These are phyloP conservation scores for Phaonia tiefii DNA, from an alignment of 2,888 invertebrate species.

Conservation along the genomic window DNA sequence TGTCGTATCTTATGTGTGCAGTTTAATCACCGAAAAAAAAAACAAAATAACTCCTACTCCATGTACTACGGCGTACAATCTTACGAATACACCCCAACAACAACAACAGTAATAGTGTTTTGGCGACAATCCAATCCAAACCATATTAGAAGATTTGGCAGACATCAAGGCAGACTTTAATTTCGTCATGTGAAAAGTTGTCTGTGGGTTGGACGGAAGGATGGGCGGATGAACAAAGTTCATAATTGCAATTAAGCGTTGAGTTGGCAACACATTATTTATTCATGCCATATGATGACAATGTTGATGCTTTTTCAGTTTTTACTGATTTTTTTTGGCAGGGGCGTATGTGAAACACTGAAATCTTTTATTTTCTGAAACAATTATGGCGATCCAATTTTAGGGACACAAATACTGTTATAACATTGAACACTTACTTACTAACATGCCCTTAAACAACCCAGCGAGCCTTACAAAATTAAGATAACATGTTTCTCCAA, in stretches of 20 bases:
- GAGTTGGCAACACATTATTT: conserved; percentile 53
- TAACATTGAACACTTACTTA: no score
- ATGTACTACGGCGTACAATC: conserved; percentile 39
- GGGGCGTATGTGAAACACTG: conserved; percentile 5
- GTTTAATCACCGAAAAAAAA: conserved; percentile 10
- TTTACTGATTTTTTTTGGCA: conserved; percentile 21
- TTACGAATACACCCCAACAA: neutral
- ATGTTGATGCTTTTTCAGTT: no score
- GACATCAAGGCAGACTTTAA: conserved; percentile 58
- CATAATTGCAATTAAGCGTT: conserved; percentile 61
- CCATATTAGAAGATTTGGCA: conserved; percentile 63
- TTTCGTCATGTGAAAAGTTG: conserved; percentile 47
- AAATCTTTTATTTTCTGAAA: no score
- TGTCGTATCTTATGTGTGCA: neutral
- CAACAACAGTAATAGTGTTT: neutral
- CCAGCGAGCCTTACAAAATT: no score
- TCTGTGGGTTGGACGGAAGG: conserved; percentile 14
- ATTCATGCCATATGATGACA: conserved; percentile 41
- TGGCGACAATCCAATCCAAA: conserved; percentile 39
- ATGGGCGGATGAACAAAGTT: conserved; percentile 28
- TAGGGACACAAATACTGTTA: no score
- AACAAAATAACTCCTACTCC: conserved; percentile 40
- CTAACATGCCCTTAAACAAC: no score
- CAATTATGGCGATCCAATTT: no score
- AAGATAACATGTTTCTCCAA: no score